Evolutionary conservation across 2,113 vertebrate genomes (phyloP).

Genomic region (Nerophis lumbriciformis): DNA sequence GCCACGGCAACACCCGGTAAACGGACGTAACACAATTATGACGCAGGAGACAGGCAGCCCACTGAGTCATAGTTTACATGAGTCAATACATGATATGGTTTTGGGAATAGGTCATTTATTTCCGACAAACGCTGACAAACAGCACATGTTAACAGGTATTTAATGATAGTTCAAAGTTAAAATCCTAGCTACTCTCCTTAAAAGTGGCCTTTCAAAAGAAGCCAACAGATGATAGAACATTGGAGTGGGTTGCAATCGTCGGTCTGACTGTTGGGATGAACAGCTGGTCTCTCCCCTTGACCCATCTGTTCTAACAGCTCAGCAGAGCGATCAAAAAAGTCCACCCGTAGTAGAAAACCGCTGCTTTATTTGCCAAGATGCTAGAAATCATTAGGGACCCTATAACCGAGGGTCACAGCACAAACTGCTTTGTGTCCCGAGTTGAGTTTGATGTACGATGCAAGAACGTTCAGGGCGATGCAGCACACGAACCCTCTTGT

Average conservation of each 20-base stretch:
- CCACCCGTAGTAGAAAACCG: constrained; percentile 52
- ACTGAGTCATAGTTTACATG: no score
- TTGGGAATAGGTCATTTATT: no score
- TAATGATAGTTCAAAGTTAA: no score
- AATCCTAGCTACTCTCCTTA: no score
- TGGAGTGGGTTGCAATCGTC: constrained; percentile 44
- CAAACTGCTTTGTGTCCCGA: constrained; percentile 37
- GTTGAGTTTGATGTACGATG: constrained; percentile 60
- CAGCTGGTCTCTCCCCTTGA: constrained; percentile 69
- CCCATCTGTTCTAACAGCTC: constrained; percentile 60
- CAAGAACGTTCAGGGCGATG: constrained; percentile 27
- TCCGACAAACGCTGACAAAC: no score
- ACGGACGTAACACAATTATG: no score
- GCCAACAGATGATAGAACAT: constrained; percentile 28
- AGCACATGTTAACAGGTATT: no score
- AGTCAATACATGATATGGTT: no score
- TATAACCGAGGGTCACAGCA: constrained; percentile 52
- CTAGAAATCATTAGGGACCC: constrained; percentile 61
- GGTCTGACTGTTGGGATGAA: constrained; percentile 51
- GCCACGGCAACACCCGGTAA: no score
- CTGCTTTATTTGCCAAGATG: constrained; percentile 36
- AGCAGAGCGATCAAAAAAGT: constrained; percentile 68
- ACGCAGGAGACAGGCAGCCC: no score
- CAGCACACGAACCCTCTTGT: constrained; percentile 12
- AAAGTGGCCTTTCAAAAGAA: constrained; percentile 21